These are phyloP conservation scores for Pectinophora gossypiella DNA, from an alignment of 1,140 invertebrate species.

Conservation along the genomic window DNA sequence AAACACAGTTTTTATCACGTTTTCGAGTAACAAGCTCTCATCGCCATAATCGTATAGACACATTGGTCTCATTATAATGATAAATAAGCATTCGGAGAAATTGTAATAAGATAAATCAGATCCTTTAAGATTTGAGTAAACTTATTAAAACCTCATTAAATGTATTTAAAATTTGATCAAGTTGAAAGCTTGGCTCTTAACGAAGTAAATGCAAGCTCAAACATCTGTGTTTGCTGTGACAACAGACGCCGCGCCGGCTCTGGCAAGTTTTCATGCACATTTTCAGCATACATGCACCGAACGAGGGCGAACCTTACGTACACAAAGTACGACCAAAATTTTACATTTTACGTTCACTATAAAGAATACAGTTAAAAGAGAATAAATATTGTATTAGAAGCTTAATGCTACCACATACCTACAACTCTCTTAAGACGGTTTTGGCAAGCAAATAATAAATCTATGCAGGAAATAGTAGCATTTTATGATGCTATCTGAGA, in stretches of 20 bases:
- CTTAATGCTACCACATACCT: no score
- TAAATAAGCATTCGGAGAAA: neutral
- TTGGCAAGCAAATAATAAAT: no score
- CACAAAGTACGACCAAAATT: no score
- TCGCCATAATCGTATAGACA: neutral
- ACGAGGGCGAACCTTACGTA: no score
- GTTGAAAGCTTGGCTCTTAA: neutral
- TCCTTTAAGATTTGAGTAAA: neutral
- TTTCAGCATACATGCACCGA: neutral
- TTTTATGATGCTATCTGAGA: neutral
- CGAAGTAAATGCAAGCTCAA: neutral
- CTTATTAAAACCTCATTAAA: neutral
- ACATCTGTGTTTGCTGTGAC: neutral
- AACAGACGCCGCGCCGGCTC: neutral
- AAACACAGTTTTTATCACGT: conserved; percentile 5
- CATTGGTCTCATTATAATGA: neutral
- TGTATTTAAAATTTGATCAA: neutral
- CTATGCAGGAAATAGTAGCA: neutral
- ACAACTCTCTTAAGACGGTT: no score
- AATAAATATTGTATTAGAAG: no score
- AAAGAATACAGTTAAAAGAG: no score
- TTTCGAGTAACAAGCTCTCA: conserved; percentile 1
- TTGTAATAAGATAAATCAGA: neutral
- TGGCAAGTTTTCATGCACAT: neutral
- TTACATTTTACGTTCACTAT: no score